Evolutionary conservation across 2,113 vertebrate genomes (phyloP).

Genomic region (Sceloporus undulatus): DNA sequence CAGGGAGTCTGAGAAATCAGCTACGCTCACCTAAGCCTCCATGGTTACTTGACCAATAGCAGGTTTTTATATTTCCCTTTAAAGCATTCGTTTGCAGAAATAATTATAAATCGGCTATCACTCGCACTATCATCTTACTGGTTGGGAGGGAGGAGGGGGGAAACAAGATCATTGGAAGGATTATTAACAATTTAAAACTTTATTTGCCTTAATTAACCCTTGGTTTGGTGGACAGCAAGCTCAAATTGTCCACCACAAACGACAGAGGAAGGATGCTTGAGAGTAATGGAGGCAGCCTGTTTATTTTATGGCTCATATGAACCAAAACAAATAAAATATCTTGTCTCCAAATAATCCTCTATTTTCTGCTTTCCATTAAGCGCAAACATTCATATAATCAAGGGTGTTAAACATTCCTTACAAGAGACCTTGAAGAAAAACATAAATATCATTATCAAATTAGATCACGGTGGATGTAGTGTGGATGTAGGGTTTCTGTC

Average conservation of each 20-base stretch:
- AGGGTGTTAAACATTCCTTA: neutral
- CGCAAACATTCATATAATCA: neutral
- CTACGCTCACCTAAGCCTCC: slow-evolving; percentile 79
- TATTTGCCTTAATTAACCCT: slow-evolving; percentile 77
- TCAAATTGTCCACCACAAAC: slow-evolving; percentile 17
- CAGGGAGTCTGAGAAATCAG: slow-evolving; percentile 79
- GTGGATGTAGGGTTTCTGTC: slow-evolving; percentile 14
- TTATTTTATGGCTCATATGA: slow-evolving; percentile 22
- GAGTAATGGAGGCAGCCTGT: neutral
- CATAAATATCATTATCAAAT: neutral
- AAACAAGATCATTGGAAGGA: slow-evolving; percentile 77
- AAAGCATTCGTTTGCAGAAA: slow-evolving; percentile 79
- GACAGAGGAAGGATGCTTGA: neutral
- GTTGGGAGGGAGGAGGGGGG: slow-evolving; percentile 59
- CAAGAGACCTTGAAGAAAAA: slow-evolving; percentile 16
- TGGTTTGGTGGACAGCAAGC: slow-evolving; percentile 34
- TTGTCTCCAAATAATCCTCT: slow-evolving; percentile 22
- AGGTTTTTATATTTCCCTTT: slow-evolving; percentile 77
- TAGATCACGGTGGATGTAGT: slow-evolving; percentile 33
- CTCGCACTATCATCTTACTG: slow-evolving; percentile 75
- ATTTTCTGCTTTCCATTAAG: slow-evolving; percentile 26
- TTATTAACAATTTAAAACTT: slow-evolving; percentile 82
- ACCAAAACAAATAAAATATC: slow-evolving; percentile 19
- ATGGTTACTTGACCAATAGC: slow-evolving; percentile 75
- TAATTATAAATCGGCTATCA: slow-evolving; percentile 79